phyloP scores from a whole-genome alignment of 1,140 invertebrate genomes.

The Frieseomelitta varia region DNA sequence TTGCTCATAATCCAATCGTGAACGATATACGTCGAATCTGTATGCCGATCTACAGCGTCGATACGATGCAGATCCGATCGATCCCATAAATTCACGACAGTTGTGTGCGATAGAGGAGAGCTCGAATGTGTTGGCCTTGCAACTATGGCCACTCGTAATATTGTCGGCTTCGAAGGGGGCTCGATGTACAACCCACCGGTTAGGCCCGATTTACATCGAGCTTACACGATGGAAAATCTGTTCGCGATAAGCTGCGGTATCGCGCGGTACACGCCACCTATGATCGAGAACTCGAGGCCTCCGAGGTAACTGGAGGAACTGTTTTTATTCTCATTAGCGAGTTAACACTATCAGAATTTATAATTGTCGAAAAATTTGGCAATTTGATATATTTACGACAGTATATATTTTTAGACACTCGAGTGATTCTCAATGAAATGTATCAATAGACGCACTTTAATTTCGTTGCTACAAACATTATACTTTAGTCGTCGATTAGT shows the following conservation, averaged over 20 bases:
- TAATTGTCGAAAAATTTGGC: too few species aligned
- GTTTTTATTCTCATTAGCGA: background rate
- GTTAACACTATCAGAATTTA: background rate
- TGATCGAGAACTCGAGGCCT: background rate
- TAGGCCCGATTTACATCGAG: conserved; percentile 47
- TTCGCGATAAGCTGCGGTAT: conserved; percentile 31
- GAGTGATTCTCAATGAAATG: too few species aligned
- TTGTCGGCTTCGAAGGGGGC: conserved; percentile 5
- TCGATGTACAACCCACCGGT: conserved; percentile 28
- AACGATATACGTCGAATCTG: conserved; percentile 44
- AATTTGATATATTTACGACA: too few species aligned
- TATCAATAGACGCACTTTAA: too few species aligned
- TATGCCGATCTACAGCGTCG: conserved; percentile 51
- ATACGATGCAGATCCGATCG: conserved; percentile 45
- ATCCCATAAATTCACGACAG: conserved; percentile 52
- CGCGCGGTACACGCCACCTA: background rate
- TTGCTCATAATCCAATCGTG: background rate
- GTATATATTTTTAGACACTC: too few species aligned
- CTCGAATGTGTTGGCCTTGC: conserved; percentile 45
- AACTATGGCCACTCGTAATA: conserved; percentile 22
- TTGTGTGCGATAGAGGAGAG: conserved; percentile 19
- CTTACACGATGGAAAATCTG: conserved; percentile 39
- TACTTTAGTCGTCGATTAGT: too few species aligned
- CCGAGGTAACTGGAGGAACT: background rate
- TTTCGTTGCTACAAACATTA: too few species aligned